Evolutionary conservation across 2,113 vertebrate genomes (phyloP).

Genomic region (Bufo bufo): DNA sequence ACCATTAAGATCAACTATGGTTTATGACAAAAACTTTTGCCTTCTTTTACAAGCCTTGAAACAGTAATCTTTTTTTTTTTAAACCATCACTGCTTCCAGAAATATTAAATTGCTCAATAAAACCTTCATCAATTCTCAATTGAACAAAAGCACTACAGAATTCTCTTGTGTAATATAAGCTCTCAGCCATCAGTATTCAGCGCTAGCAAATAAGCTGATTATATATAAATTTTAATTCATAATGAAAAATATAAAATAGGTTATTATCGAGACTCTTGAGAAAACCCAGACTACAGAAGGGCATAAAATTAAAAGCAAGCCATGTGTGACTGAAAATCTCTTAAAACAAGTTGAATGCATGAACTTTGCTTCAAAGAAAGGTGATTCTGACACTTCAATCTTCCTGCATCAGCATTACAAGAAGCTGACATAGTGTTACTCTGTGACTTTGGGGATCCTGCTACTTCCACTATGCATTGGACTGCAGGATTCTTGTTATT

Average conservation of each 20-base stretch:
- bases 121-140: slow-evolving; percentile 27
- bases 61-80: background rate
- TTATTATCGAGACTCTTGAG: slow-evolving; percentile 33
- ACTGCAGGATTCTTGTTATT: background rate
- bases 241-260: slow-evolving; percentile 26
- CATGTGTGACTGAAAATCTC: slow-evolving; percentile 27
- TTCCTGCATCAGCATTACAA: slow-evolving; percentile 5
- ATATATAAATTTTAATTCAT: slow-evolving; percentile 39
- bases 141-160: slow-evolving; percentile 35
- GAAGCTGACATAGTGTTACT: background rate
- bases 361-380: slow-evolving; percentile 24
- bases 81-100: slow-evolving; percentile 27
- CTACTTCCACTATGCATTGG: background rate
- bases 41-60: background rate
- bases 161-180: slow-evolving; percentile 29
- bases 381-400: slow-evolving; percentile 11
- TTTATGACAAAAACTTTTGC: slow-evolving; percentile 13
- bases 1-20: background rate
- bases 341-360: slow-evolving; percentile 23
- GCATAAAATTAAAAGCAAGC: slow-evolving; percentile 27
- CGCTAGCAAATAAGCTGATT: slow-evolving; percentile 37
- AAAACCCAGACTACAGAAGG: slow-evolving; percentile 17
- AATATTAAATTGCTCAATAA: slow-evolving; percentile 26
- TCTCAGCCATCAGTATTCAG: slow-evolving; percentile 34
- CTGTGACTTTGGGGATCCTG: slow-evolving; percentile 1